phyloP scores from a whole-genome alignment of 1,140 invertebrate genomes.

The Bombus sibiricus region DNA sequence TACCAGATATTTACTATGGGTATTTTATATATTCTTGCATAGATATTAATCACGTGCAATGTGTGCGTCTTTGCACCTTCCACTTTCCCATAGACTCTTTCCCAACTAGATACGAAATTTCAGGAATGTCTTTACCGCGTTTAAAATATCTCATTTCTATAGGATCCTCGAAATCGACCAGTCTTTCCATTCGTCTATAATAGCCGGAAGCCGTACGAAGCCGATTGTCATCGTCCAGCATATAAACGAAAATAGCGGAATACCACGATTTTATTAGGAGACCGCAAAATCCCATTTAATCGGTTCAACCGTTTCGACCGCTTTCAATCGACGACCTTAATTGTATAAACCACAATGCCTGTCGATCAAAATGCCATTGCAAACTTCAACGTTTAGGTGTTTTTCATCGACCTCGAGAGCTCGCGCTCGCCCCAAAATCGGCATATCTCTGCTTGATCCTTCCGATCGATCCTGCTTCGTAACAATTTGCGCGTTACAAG shows the following conservation, averaged over 20 bases:
- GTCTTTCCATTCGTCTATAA: slow-evolving; percentile 21
- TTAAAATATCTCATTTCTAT: background rate
- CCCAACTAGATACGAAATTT: too few species aligned
- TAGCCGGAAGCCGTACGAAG: slow-evolving; percentile 15
- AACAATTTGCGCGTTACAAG: background rate
- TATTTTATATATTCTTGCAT: too few species aligned
- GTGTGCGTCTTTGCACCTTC: too few species aligned
- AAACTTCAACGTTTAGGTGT: slow-evolving; percentile 6
- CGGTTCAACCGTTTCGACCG: slow-evolving; percentile 39
- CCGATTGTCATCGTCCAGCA: background rate
- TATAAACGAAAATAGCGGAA: slow-evolving; percentile 44
- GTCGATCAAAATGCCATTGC: slow-evolving; percentile 32
- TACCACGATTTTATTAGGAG: slow-evolving; percentile 59
- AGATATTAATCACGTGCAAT: too few species aligned
- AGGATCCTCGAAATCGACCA: background rate
- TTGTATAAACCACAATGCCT: slow-evolving; percentile 50
- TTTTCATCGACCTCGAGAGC: background rate
- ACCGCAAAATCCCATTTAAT: slow-evolving; percentile 61
- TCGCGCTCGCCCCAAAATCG: background rate
- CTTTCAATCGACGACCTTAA: slow-evolving; percentile 59
- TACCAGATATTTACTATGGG: too few species aligned
- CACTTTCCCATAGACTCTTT: too few species aligned
- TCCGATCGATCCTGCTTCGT: fast-evolving
- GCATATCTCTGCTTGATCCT: background rate
- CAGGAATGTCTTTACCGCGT: background rate